Base-by-base conservation (phyloP, 1,140 invertebrate genomes). In the Orius insidiosus region DNA sequence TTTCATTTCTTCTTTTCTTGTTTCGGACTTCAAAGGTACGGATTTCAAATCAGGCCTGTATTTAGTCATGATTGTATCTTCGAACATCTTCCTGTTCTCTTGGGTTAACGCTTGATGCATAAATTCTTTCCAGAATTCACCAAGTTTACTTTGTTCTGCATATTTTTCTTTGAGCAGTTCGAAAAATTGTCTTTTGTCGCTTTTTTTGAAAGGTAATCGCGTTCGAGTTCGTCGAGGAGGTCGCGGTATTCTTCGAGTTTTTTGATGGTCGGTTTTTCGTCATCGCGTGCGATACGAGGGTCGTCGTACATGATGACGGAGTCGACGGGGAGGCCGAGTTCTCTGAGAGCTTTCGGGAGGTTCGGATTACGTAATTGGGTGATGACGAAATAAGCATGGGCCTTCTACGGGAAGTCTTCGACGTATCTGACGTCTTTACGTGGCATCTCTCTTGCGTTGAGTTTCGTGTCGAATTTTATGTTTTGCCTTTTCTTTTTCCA, bases 341-440 rank as follows among this genome's bases (percentile, higher is more conserved):
- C 41, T 15, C 10, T 30, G 18, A 43, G 16, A n/a, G 24, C 31
- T 31, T 43, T 32, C 2, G 18, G 18, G 18, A 43, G 24, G 9
- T 30, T 30, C 3, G 41, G 41, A 43, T 43, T 18, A n/a, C 41
- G n/a, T n/a, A 43, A 4, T 43, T 43, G 41, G 41, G 41, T 43
- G 7, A 43, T n/a, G 24, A 43, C 41, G 41, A 43, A 30, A 30
- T 43, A 43, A 24, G 9, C 41, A 5, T 43, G 41, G 10, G 41
- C 41, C 41, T n/a, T 31, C 14, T 4, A 43, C 10, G 41, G 41
- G 8, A 30, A 9, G 16, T 43, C 41, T 32, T 24, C 41, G 10
- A 14, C 31, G n/a, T 31, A 31, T 2, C n/a, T 3, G 7, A 43
- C 16, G 41, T 43, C 41, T 18, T 30, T 43, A 2, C 18, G 16